Evolutionary conservation across 2,113 vertebrate genomes (phyloP), one percentile per base, ranked within the genome.

Genomic region (Bambusicola thoracicus): DNA sequence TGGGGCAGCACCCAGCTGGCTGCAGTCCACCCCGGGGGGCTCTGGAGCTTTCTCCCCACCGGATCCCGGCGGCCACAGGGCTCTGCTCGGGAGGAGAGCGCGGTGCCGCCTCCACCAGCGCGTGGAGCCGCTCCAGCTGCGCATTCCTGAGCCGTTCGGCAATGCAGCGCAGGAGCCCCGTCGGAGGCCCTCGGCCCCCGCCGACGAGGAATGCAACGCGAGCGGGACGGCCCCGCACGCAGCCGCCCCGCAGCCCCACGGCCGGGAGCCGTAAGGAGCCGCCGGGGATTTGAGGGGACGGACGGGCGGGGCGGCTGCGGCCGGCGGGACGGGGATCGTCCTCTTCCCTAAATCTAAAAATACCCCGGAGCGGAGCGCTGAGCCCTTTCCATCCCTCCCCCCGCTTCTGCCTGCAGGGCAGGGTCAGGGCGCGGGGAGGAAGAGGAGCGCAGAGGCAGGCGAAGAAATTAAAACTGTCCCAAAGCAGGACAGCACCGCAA

Each of bases 71-170:
- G 59, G 59, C 36, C 25, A 36, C 59, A 40, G 24, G 15, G 15
- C 59, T 63, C 61, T 40, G 61, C 61, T 58, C 32, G 56, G 56
- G 36, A 81, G 80, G 74, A 96, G 83, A 96, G 83, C 8, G 1
- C 48, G 38, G 36, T 95, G 78, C 92, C 81, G 81, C 88, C 87
- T 93, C 94, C 89, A 5, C 93, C 93, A 84, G 89, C 81, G 87
- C 75, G 89, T 90, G 93, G 97, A 97, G 89, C 17, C 9, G 95
- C 96, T 98, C 98, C 98, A 97, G 94, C 93, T 93, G 92, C 13
- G 72, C 97, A 98, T 98, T 98, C 98, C 97, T 97, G 95, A 97
- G 91, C 74, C 2, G 61, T 97, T 97, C 97, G 66, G 97, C 97
- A 97, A 97, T 78, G 78, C 66, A 91, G 91, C 94, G 96, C 36